Conservation (phyloP, 1,140 invertebrate species). For the Rhagoletis zephyria region DNA sequence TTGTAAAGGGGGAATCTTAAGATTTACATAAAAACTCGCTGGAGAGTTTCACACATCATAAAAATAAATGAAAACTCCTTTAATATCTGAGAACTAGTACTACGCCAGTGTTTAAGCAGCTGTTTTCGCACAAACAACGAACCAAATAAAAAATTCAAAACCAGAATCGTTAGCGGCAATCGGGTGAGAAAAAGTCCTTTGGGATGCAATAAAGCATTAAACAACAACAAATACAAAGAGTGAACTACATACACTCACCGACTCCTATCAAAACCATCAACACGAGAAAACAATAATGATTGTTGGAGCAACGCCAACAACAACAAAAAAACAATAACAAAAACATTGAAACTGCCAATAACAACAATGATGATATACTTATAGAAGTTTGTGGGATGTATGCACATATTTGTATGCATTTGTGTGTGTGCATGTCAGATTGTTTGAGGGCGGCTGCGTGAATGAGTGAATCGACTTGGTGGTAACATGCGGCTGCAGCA, state of each 20-base stretch:
- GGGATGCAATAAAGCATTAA: neutral
- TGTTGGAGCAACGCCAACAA: slow-evolving; percentile 13
- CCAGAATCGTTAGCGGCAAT: neutral
- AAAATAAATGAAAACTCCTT: slow-evolving; percentile 24
- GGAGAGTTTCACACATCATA: slow-evolving; percentile 23
- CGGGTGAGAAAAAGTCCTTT: slow-evolving; percentile 26
- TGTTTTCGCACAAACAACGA: neutral
- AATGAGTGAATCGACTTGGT: neutral
- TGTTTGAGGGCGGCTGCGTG: neutral
- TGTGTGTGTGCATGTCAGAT: neutral
- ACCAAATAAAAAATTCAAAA: neutral
- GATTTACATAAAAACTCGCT: neutral
- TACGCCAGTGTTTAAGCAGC: neutral
- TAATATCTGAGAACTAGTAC: neutral
- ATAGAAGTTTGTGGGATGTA: neutral
- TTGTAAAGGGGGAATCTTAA: neutral
- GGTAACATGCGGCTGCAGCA: slow-evolving; percentile 24
- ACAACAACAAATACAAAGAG: neutral
- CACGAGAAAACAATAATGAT: slow-evolving; percentile 18
- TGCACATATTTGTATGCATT: neutral
- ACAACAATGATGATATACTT: slow-evolving; percentile 42
- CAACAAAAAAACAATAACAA: neutral
- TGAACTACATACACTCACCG: neutral
- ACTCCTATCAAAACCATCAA: slow-evolving; percentile 7
- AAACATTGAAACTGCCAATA: slow-evolving; percentile 34